Evolutionary conservation across 2,888 invertebrate species (phyloP), one percentile per base, ranked within the genome.

Genomic region (Plutella xylostella): DNA sequence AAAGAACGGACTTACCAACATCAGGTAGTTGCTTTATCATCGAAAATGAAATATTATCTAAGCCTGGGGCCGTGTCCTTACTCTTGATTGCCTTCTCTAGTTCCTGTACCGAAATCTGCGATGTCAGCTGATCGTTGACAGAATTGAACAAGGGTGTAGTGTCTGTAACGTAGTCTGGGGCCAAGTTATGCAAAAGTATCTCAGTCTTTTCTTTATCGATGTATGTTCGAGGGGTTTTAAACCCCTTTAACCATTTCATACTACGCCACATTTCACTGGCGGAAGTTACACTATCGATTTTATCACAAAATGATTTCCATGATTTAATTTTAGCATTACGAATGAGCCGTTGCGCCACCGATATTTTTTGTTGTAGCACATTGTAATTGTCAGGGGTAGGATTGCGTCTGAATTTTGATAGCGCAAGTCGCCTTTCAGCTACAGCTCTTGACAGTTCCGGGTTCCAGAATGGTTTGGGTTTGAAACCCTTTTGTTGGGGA

Each of bases 381-480:
- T 33, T 19, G 1, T 48, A 21, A 45, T 57, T 4, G 14, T 35
- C 4, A 5, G 47, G 43, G 12, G 46, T 45, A 20, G 49, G 46
- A 14, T 50, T 47, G 20, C 45, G 15, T 42, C 50, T 43, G 40
- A 48, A 46, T 28, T 15, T 39, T 12, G 42, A 14, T 12, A 50
- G 15, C 19, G 48, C 45, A 17, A 45, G 11, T 9, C 51, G 17
- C 6, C 51, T 37, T 34, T 48, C 37, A 0, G 46, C 47, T 4
- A 48, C 47, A n/a, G 9, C 9, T 35, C 38, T 41, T 18, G 52
- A 45, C 9, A 48, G 20, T 7, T 17, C 11, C 20, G 44, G 3
- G 28, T 45, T 51, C 57, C 58, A 62, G 39, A 56, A 61, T 4
- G 48, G 42, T 47, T 56, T 58, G 0, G 55, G 54, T 1, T 3